phyloP scores from a whole-genome alignment of 2,797 vertebrate genomes.

The Clarias laeviceps region DNA sequence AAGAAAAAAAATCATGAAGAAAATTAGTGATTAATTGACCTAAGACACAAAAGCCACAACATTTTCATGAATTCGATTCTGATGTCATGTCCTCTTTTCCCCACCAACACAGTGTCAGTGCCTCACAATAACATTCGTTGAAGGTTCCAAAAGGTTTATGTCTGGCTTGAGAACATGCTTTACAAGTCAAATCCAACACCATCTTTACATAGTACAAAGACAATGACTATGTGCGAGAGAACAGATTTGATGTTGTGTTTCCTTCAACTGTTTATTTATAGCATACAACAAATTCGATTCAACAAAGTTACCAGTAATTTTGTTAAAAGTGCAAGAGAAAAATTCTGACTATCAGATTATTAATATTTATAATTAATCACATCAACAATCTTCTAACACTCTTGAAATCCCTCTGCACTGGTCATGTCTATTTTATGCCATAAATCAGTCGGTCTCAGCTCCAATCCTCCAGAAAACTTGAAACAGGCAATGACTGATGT shows the following conservation, averaged over 20 bases:
- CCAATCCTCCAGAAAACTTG: not conserved
- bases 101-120: not conserved
- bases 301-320: not conserved
- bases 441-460: no score
- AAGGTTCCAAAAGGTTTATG: not conserved
- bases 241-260: not conserved
- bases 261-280: constrained; percentile 1
- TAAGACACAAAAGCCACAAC: constrained; percentile 10
- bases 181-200: not conserved
- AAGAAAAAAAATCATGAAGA: not conserved
- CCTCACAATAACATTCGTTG: not conserved
- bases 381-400: not conserved
- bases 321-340: not conserved
- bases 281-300: not conserved
- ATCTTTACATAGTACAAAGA: not conserved
- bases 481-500: not conserved
- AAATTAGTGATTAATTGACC: constrained; percentile 27
- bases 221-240: not conserved
- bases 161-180: not conserved
- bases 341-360: not conserved
- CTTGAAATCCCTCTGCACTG: not conserved
- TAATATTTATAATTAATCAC: not conserved
- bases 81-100: not conserved
- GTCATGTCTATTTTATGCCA: not conserved
- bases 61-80: not conserved